A percentile compares a stretch with the other conserved stretches of the same genome.
Evolutionary conservation across 2,888 invertebrate species (phyloP).

Genomic region (Leucozona laternaria): DNA sequence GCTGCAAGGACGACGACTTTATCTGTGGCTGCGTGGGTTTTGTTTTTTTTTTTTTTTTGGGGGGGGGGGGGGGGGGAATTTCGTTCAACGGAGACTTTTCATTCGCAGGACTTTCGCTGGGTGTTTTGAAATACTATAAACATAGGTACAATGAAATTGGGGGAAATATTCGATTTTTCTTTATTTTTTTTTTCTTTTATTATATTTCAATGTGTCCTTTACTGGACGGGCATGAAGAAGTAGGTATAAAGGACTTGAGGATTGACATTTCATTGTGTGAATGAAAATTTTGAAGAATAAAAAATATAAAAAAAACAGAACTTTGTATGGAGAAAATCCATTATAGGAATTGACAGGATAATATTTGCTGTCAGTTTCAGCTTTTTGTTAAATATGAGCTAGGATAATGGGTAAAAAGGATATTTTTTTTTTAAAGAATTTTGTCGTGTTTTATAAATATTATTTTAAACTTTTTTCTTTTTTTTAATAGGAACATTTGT

Average conservation of each 20-base stretch:
- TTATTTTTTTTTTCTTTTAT: constrained; percentile 15
- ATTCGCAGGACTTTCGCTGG: constrained; percentile 53
- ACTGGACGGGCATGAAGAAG: constrained; percentile 62
- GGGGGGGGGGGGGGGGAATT: background rate
- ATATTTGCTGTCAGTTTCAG: constrained; percentile 84
- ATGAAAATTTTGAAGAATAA: constrained; percentile 51
- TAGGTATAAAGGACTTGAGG: constrained; percentile 65
- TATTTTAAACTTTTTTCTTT: background rate
- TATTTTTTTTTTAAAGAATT: constrained; percentile 30
- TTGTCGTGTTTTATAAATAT: background rate
- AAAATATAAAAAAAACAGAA: constrained; percentile 23
- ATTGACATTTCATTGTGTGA: constrained; percentile 73
- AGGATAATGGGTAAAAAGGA: constrained; percentile 50
- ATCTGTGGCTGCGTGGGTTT: constrained; percentile 29
- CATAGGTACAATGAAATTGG: constrained; percentile 46
- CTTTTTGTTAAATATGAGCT: constrained; percentile 55
- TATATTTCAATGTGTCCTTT: constrained; percentile 45
- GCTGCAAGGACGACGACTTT: constrained; percentile 54
- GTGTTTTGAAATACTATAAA: constrained; percentile 1
- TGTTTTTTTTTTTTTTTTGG: constrained; percentile 21
- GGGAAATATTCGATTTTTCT: constrained; percentile 51
- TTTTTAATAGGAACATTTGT: background rate
- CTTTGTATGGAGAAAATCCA: constrained; percentile 79
- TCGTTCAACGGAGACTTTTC: constrained; percentile 35
- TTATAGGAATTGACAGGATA: constrained; percentile 83